Conservation (phyloP, 2,797 vertebrate species). For the Myotis findleyi region DNA sequence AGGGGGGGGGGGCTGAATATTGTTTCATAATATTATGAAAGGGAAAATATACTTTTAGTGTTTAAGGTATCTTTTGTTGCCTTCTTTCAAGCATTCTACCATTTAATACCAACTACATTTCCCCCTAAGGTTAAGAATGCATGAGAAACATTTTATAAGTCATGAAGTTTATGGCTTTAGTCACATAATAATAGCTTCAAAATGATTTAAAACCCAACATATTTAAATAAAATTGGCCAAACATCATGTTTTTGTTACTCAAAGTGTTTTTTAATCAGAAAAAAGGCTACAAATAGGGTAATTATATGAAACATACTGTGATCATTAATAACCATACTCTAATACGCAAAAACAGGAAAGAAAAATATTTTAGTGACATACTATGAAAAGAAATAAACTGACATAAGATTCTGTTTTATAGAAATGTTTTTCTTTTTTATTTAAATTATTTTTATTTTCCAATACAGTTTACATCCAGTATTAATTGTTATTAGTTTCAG, state of each 20-base stretch:
- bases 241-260: background rate
- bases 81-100: background rate
- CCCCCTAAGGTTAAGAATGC: background rate
- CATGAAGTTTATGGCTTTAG: background rate
- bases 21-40: background rate
- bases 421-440: background rate
- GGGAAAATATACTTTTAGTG: background rate
- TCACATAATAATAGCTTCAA: background rate
- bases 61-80: background rate
- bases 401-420: background rate
- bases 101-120: background rate
- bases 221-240: conserved; percentile 13
- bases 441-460: background rate
- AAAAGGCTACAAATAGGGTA: background rate
- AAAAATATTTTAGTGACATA: conserved; percentile 29
- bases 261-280: background rate
- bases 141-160: background rate
- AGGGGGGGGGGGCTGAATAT: background rate
- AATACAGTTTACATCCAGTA: background rate
- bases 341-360: background rate
- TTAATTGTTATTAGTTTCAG: background rate
- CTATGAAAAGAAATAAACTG: background rate
- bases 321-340: background rate
- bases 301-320: background rate
- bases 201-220: background rate